Conservation (phyloP, 2,113 vertebrate species). For the Sarotherodon lohbergeri region DNA sequence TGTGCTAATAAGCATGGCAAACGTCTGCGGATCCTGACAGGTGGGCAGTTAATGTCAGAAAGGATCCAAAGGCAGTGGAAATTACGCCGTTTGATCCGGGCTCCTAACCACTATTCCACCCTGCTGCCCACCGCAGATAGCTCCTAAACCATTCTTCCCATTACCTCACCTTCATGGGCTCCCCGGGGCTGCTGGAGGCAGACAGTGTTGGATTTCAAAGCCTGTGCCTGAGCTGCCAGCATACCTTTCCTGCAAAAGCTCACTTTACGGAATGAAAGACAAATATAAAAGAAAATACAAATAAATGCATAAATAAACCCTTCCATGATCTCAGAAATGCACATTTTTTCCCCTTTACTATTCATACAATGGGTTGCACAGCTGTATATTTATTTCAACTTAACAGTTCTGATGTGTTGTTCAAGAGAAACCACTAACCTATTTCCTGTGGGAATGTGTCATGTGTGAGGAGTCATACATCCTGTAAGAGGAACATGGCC, state of each 20-base stretch:
- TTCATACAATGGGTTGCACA: background rate
- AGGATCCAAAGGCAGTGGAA: background rate
- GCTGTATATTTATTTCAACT: background rate
- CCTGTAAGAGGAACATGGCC: background rate
- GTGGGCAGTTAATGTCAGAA: slow-evolving; percentile 33
- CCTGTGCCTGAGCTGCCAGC: background rate
- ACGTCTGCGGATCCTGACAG: slow-evolving; percentile 7
- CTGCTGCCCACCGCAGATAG: slow-evolving; percentile 15
- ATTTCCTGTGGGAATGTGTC: background rate
- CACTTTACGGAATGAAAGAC: background rate
- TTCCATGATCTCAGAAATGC: background rate
- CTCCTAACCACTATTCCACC: slow-evolving; percentile 31
- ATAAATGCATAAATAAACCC: background rate
- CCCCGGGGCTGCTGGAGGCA: slow-evolving; percentile 14
- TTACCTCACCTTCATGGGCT: slow-evolving; percentile 54
- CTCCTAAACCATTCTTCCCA: slow-evolving; percentile 40
- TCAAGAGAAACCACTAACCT: background rate
- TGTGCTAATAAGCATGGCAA: slow-evolving; percentile 7
- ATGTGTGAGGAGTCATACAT: background rate
- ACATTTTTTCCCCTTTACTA: background rate
- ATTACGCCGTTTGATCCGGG: slow-evolving; percentile 23
- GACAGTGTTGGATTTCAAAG: slow-evolving; percentile 52
- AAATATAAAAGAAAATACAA: background rate
- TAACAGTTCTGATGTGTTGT: background rate
- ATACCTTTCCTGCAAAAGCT: background rate